phyloP scores from a whole-genome alignment of 2,888 invertebrate genomes.

The Heliconius cydno region DNA sequence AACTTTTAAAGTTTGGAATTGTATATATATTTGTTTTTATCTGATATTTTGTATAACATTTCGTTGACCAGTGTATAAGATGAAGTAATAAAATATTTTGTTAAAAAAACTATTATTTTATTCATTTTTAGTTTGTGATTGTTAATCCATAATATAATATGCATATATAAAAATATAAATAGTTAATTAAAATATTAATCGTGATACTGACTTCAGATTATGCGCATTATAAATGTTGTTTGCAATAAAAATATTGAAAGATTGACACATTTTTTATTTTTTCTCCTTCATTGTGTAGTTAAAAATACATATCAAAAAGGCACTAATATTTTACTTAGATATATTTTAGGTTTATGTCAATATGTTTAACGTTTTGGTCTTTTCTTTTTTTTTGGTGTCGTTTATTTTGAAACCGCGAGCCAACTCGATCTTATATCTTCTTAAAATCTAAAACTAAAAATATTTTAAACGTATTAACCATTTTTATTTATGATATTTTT shows the following conservation, averaged over 20 bases:
- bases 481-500: too few species aligned
- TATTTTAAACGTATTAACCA: too few species aligned
- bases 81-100: neutral
- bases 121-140: neutral
- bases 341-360: neutral
- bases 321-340: neutral
- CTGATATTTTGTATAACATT: neutral
- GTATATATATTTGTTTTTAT: too few species aligned
- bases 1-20: too few species aligned
- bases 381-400: too few species aligned
- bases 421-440: too few species aligned
- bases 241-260: slow-evolving; percentile 55
- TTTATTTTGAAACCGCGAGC: too few species aligned
- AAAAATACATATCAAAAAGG: neutral
- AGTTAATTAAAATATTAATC: neutral
- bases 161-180: neutral
- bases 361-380: too few species aligned
- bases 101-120: neutral
- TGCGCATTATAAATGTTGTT: slow-evolving; percentile 39
- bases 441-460: too few species aligned
- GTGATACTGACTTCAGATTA: neutral
- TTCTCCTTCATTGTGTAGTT: neutral
- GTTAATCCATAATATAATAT: neutral
- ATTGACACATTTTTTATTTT: slow-evolving; percentile 25
- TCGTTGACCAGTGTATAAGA: neutral